Percentiles rank a stretch among this genome's conserved stretches.
phyloP scores from a whole-genome alignment of 1,140 invertebrate genomes.

The Drosophila biarmipes region DNA sequence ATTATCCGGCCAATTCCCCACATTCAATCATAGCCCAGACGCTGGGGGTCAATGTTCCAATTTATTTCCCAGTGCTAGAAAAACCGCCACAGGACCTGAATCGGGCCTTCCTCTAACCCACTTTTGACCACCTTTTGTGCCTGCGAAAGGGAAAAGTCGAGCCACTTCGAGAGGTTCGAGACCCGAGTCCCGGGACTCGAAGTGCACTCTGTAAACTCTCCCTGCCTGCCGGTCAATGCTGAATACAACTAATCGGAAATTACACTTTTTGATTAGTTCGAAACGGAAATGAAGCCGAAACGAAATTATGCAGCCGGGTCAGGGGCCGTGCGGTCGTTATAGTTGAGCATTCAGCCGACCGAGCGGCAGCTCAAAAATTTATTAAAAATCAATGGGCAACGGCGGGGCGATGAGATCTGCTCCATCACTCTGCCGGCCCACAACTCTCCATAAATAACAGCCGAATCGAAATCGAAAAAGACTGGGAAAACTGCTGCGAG shows the following conservation, averaged over 20 bases:
- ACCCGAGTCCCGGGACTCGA: not conserved
- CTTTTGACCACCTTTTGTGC: constrained; percentile 14
- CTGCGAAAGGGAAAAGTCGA: constrained; percentile 33
- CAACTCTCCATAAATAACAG: constrained; percentile 68
- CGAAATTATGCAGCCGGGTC: constrained; percentile 71
- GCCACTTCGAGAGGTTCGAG: constrained; percentile 24
- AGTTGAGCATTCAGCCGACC: constrained; percentile 40
- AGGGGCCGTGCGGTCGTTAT: constrained; percentile 38
- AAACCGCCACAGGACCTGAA: constrained; percentile 30
- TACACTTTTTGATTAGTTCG: constrained; percentile 84
- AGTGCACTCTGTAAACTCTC: constrained; percentile 24
- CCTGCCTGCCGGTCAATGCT: constrained; percentile 50
- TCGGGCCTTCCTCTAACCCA: constrained; percentile 4
- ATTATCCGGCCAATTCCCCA: constrained; percentile 49
- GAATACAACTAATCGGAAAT: constrained; percentile 83
- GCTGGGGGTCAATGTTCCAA: constrained; percentile 69
- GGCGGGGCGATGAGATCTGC: constrained; percentile 38
- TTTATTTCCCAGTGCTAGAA: constrained; percentile 69
- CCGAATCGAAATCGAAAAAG: constrained; percentile 26
- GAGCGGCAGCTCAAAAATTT: constrained; percentile 68
- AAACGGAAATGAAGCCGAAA: constrained; percentile 82
- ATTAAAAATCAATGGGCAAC: constrained; percentile 75
- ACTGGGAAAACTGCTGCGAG: constrained; percentile 12
- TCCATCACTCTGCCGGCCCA: constrained; percentile 18
- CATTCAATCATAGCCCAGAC: constrained; percentile 33